Evolutionary conservation across 2,797 vertebrate genomes (phyloP).

Genomic region (Bradypus variegatus): DNA sequence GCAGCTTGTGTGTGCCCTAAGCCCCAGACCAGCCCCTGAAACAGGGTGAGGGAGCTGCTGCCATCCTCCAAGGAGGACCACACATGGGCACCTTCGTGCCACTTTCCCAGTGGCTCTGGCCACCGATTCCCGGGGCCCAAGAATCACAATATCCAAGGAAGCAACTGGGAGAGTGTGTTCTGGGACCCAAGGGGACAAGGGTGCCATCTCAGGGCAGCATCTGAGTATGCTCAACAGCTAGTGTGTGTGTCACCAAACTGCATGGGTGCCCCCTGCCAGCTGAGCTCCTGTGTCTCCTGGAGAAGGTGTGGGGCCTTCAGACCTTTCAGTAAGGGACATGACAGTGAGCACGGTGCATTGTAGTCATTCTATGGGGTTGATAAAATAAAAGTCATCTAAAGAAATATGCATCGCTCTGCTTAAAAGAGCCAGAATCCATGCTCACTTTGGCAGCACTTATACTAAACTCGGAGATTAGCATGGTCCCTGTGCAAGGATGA

Average conservation of each 20-base stretch:
- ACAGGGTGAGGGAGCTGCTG: not conserved
- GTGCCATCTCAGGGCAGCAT: not conserved
- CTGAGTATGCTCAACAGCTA: not conserved
- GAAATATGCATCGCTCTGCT: not conserved
- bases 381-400: not conserved
- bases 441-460: too few species aligned
- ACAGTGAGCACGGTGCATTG: not conserved
- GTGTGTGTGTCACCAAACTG: not conserved
- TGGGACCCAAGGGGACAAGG: not conserved
- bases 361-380: not conserved
- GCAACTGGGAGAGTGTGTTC: not conserved
- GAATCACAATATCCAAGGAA: not conserved
- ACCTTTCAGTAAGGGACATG: not conserved
- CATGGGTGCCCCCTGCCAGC: not conserved
- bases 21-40: not conserved
- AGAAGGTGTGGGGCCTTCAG: not conserved
- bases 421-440: not conserved
- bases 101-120: not conserved
- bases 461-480: too few species aligned
- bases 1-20: not conserved
- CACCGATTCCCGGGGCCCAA: accelerated
- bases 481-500: too few species aligned
- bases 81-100: not conserved
- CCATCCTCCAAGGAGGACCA: not conserved
- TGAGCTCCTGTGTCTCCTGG: not conserved